Conservation (phyloP, 2,797 vertebrate genomes). For the Falco biarmicus region DNA sequence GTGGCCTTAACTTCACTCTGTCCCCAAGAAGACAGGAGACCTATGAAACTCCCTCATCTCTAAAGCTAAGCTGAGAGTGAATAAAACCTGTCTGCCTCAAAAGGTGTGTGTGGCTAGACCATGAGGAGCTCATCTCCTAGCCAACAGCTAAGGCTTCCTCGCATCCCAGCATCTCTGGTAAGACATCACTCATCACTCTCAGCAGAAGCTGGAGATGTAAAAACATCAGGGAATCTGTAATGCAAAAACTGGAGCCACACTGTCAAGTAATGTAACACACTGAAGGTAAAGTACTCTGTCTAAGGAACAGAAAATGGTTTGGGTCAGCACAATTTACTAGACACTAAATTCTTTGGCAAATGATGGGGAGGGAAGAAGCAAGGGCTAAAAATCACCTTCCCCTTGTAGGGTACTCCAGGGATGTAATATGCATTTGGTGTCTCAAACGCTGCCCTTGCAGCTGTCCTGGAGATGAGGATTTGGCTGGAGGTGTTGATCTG, state of each 20-base stretch:
- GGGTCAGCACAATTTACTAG: background rate
- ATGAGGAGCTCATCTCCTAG: background rate
- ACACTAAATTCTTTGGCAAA: background rate
- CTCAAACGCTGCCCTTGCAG: conserved; percentile 66
- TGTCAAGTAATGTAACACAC: background rate
- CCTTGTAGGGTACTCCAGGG: conserved; percentile 70
- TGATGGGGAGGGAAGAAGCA: background rate
- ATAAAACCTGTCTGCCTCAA: background rate
- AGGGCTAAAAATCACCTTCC: conserved; percentile 62
- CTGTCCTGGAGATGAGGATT: conserved; percentile 54
- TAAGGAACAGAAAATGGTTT: background rate
- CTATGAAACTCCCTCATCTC: background rate
- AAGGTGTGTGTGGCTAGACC: background rate
- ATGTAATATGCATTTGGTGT: conserved; percentile 67
- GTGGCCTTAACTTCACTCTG: background rate
- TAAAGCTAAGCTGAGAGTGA: background rate
- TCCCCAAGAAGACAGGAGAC: background rate
- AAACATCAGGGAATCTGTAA: background rate
- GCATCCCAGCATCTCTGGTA: background rate
- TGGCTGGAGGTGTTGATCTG: conserved; percentile 62
- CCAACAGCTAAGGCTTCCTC: background rate
- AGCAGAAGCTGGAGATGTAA: background rate
- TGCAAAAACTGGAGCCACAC: background rate
- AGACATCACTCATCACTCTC: background rate
- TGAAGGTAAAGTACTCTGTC: background rate